Percentiles rank a stretch among this genome's conserved stretches.
Evolutionary conservation across 2,888 invertebrate genomes (phyloP).

Genomic region (Leptinotarsa tumamoca): DNA sequence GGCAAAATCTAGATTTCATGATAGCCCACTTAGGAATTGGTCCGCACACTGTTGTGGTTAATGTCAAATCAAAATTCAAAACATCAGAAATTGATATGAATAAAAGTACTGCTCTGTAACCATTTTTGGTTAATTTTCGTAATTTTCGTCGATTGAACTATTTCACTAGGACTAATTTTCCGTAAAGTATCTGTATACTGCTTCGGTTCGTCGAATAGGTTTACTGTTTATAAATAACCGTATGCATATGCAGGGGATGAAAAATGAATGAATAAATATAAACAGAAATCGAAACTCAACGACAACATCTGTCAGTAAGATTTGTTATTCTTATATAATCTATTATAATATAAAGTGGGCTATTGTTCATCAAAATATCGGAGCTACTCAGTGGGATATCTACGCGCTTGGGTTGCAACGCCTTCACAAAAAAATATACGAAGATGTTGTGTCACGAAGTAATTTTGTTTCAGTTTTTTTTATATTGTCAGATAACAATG

Average conservation of each 20-base stretch:
- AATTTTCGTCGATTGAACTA: too few species aligned
- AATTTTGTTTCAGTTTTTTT: not conserved
- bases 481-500: not conserved
- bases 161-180: too few species aligned
- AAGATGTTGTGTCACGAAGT: constrained; percentile 8
- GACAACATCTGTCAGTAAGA: constrained; percentile 3
- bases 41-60: too few species aligned
- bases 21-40: too few species aligned
- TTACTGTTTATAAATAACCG: not conserved
- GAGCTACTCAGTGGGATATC: constrained; percentile 1
- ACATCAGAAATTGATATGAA: too few species aligned
- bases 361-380: constrained; percentile 8
- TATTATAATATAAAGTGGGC: constrained; percentile 9
- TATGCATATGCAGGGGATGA: not conserved
- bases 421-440: constrained; percentile 2
- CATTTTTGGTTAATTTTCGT: too few species aligned
- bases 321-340: not conserved
- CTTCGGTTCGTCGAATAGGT: too few species aligned
- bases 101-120: too few species aligned
- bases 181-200: too few species aligned
- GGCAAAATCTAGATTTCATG: too few species aligned
- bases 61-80: too few species aligned
- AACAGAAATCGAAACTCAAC: constrained; percentile 2
- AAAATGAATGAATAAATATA: not conserved
- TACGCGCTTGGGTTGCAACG: not conserved